phyloP scores from a whole-genome alignment of 2,113 vertebrate species.

The Osmerus eperlanus region DNA sequence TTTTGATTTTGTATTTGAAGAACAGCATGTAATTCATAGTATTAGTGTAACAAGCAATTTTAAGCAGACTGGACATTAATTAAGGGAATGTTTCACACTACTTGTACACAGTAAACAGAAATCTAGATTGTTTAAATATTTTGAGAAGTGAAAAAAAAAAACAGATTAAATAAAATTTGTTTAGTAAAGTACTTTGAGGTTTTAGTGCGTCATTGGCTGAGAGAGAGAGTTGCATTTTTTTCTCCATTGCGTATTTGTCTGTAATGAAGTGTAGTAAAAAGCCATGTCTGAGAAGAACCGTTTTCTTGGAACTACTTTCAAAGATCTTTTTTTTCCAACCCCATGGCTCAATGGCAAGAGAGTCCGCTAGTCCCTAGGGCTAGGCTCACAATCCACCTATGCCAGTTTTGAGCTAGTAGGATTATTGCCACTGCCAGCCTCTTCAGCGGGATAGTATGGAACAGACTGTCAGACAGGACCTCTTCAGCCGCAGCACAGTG shows the following conservation, averaged over 20 bases:
- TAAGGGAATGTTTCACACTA: constrained; percentile 60
- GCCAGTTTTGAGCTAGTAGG: constrained; percentile 53
- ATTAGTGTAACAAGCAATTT: constrained; percentile 56
- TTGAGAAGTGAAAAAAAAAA: constrained; percentile 65
- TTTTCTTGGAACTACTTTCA: constrained; percentile 15
- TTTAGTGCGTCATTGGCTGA: constrained; percentile 73
- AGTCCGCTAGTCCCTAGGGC: constrained; percentile 52
- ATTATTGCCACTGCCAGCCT: constrained; percentile 65
- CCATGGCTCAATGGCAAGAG: constrained; percentile 39
- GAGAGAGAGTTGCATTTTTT: constrained; percentile 59
- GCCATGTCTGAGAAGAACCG: constrained; percentile 31
- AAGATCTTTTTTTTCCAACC: constrained; percentile 19
- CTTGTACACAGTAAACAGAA: constrained; percentile 61
- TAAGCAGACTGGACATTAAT: constrained; percentile 61
- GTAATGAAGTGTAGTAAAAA: constrained; percentile 52
- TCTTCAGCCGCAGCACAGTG: constrained; percentile 89
- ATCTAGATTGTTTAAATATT: constrained; percentile 73
- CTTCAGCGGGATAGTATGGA: constrained; percentile 83
- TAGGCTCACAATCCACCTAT: constrained; percentile 38
- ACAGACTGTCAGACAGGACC: constrained; percentile 91
- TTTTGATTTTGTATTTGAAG: constrained; percentile 72
- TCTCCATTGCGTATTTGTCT: constrained; percentile 34
- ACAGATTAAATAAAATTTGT: constrained; percentile 74
- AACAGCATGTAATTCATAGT: constrained; percentile 65
- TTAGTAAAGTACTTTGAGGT: constrained; percentile 71